Evolutionary conservation across 2,888 invertebrate species (phyloP).

Genomic region (Mylabris sibirica): DNA sequence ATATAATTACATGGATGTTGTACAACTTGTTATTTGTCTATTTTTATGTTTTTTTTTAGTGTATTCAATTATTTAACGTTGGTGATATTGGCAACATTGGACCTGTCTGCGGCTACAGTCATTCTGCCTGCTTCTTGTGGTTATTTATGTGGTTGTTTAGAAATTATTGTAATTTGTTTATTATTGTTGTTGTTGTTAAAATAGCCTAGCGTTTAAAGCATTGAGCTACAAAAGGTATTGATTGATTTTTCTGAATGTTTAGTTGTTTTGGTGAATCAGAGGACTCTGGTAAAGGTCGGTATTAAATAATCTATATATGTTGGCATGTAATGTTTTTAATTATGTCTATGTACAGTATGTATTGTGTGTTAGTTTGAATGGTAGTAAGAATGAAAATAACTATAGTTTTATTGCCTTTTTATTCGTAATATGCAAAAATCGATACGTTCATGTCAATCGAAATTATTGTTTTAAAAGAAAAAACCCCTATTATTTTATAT

Average conservation of each 20-base stretch:
- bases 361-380: background rate
- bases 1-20: too few species aligned
- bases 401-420: background rate
- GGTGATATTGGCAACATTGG: background rate
- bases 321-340: slow-evolving; percentile 37
- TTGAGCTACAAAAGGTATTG: slow-evolving; percentile 27
- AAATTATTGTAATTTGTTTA: slow-evolving; percentile 1
- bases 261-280: slow-evolving; percentile 57
- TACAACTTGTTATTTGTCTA: too few species aligned
- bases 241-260: slow-evolving; percentile 53
- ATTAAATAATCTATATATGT: slow-evolving; percentile 25
- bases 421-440: too few species aligned
- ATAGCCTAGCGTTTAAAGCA: slow-evolving; percentile 18
- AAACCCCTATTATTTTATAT: too few species aligned
- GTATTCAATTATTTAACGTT: background rate
- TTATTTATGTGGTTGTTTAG: slow-evolving; percentile 27
- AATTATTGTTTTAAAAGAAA: background rate
- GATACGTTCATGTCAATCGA: background rate
- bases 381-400: background rate
- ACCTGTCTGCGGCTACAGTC: background rate
- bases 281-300: slow-evolving; percentile 58
- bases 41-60: background rate
- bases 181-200: background rate
- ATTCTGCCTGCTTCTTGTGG: slow-evolving; percentile 8
- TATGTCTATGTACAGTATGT: slow-evolving; percentile 5